Conservation (phyloP, 2,797 vertebrate genomes). For the Oreochromis mossambicus region DNA sequence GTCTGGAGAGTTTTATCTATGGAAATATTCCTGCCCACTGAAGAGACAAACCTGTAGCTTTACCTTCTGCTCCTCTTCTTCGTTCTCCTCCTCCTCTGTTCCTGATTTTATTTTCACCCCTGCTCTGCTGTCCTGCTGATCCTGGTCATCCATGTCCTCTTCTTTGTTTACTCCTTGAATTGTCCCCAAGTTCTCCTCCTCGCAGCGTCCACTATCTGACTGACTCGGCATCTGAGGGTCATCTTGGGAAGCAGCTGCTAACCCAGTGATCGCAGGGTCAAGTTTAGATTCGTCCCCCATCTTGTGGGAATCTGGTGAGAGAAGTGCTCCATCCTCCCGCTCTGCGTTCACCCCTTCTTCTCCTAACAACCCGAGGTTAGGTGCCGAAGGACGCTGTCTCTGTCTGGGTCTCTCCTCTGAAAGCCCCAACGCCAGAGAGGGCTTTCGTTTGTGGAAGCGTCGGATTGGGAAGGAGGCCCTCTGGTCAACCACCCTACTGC, state of each 20-base stretch:
- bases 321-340: constrained; percentile 78
- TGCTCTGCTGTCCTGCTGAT: constrained; percentile 46
- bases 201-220: constrained; percentile 84
- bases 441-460: constrained; percentile 93
- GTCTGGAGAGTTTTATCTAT: background rate
- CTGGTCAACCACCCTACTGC: constrained; percentile 78
- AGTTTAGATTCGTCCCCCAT: constrained; percentile 75
- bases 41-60: background rate
- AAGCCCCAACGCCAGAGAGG: constrained; percentile 70
- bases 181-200: constrained; percentile 67
- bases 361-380: constrained; percentile 74
- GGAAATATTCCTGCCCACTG: background rate
- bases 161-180: constrained; percentile 68
- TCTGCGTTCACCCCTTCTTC: constrained; percentile 67
- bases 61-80: constrained; percentile 77
- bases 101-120: constrained; percentile 63
- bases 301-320: constrained; percentile 88
- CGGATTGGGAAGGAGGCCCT: constrained; percentile 84
- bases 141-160: constrained; percentile 69
- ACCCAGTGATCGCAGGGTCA: constrained; percentile 39
- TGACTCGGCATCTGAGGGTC: constrained; percentile 95
- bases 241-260: constrained; percentile 76
- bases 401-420: constrained; percentile 85
- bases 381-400: constrained; percentile 79
- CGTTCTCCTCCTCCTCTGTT: constrained; percentile 75